A percentile compares a stretch with the other conserved stretches of the same genome.
These are phyloP conservation scores for Periophthalmus magnuspinnatus DNA, from an alignment of 2,797 vertebrate genomes.

Conservation along the genomic window DNA sequence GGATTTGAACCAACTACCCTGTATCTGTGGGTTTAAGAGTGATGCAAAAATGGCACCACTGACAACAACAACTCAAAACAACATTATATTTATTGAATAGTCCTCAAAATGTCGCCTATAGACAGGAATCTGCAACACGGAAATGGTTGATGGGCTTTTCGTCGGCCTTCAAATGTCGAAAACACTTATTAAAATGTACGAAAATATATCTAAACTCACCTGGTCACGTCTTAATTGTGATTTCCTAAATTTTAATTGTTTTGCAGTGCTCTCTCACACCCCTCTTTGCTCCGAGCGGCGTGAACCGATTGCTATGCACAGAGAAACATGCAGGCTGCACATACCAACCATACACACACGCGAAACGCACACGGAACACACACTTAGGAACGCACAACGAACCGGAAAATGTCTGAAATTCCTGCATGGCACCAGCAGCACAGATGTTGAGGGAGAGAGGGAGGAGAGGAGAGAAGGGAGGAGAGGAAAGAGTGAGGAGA, in stretches of 20 bases:
- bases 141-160: too few relatives aligned
- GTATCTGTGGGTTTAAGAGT: too few relatives aligned
- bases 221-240: neutral
- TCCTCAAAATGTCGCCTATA: too few relatives aligned
- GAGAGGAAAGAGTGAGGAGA: neutral
- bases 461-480: constrained; percentile 8
- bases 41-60: too few relatives aligned
- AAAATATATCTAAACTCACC: neutral
- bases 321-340: constrained; percentile 28
- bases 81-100: too few relatives aligned
- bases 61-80: too few relatives aligned
- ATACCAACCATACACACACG: constrained; percentile 19
- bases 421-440: constrained; percentile 67
- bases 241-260: neutral
- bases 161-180: too few relatives aligned
- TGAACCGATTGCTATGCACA: constrained; percentile 40
- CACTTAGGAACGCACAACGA: constrained; percentile 40
- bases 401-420: constrained; percentile 75
- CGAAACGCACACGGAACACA: constrained; percentile 20
- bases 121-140: too few relatives aligned
- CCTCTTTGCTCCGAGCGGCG: constrained; percentile 44
- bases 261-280: constrained; percentile 36
- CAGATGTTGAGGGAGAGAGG: constrained; percentile 60
- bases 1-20: too few relatives aligned
- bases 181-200: too few relatives aligned